Base-by-base conservation (phyloP, 2,113 vertebrate genomes). In the Alectura lathami region DNA sequence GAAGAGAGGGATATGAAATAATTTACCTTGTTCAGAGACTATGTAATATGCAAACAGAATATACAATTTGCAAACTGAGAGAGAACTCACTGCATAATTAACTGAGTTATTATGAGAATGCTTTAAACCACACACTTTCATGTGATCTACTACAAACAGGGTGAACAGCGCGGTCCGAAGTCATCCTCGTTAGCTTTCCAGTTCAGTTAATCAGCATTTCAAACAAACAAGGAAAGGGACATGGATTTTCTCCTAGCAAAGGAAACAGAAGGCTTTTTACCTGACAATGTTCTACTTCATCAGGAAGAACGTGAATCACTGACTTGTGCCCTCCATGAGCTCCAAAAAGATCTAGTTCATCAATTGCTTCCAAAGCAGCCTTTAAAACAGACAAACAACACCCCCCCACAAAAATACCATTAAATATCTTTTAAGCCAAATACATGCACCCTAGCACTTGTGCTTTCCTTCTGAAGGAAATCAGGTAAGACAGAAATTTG, bases 281-380 rank as follows among this genome's bases (percentile, higher is more conserved):
- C 99, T 99, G 99, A 94, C 99, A 99, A 66, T 99, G 99, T 85
- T 99, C 98, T 9, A 99, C 99, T 94, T 99, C 99, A 84, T 99
- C 99, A 11, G 99, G 99, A 47, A 99, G 97, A 90, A 99, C 99
- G 13, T 99, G 99, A 96, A 99, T 99, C 91, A 99, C 99, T 24
- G 99, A 99, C 93, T 98, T 99, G 6, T 99, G 98, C 53, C 99
- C 99, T 89, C 99, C 99, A 4, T 99, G 98, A 63, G 98, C 99
- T 78, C 99, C 99, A 97, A 99, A 99, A 84, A 99, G 98, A 96
- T 99, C 99, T 91, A 99, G 96, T 96, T 99, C 99, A 97, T 99
- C 99, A 67, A 99, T 99, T 78, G 99, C 99, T 96, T 99, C 99
- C 94, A 99, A 97, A 42, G 99, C 99, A 73, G 99, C 99, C 99